Conservation (phyloP, 2,888 invertebrate genomes). For the Lasioglossum leucozonium region DNA sequence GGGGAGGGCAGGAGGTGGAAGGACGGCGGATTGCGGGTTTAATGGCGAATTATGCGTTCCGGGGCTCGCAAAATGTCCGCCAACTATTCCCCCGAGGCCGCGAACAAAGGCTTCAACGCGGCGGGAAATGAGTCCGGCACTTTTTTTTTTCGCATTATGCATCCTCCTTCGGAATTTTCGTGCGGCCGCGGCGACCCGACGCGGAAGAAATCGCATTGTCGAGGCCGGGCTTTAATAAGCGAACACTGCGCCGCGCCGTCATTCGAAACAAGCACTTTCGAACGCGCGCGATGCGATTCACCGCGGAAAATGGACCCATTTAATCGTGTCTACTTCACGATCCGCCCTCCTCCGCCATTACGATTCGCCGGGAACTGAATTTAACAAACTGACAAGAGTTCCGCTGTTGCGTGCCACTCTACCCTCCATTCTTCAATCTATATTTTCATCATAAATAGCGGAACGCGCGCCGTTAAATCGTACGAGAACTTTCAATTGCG, state of each 20-base stretch:
- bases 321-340: constrained; percentile 5
- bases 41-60: constrained; percentile 44
- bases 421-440: background rate
- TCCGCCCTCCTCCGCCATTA: background rate
- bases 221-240: constrained; percentile 1
- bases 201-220: constrained; percentile 18
- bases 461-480: background rate
- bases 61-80: constrained; percentile 6
- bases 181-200: background rate
- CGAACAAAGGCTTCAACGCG: constrained; percentile 7
- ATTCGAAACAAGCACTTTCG: constrained; percentile 27
- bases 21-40: constrained; percentile 18
- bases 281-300: constrained; percentile 15
- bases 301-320: constrained; percentile 24
- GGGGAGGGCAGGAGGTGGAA: background rate
- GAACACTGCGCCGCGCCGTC: constrained; percentile 13
- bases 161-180: constrained; percentile 21
- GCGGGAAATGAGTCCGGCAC: constrained; percentile 14
- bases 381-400: background rate
- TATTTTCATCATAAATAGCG: constrained; percentile 6
- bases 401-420: background rate
- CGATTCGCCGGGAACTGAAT: constrained; percentile 15
- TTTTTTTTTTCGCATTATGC: background rate
- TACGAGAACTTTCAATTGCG: background rate
- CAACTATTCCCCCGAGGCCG: background rate